A percentile compares a stretch with the other conserved stretches of the same genome.
phyloP scores from a whole-genome alignment of 2,113 vertebrate genomes.

The Haplotaxodon microlepis region DNA sequence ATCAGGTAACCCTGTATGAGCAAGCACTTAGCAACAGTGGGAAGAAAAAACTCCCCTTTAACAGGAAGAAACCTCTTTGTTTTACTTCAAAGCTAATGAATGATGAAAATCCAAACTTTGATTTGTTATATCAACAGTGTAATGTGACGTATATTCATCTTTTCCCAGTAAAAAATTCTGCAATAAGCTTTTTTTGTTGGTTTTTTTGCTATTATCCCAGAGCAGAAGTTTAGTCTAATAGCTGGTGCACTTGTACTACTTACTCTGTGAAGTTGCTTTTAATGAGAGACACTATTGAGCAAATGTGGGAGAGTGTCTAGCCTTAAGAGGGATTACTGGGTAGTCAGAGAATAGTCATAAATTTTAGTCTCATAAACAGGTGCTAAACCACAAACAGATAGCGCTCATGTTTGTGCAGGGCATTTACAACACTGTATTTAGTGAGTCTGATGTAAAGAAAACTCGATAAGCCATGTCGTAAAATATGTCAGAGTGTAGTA shows the following conservation, averaged over 20 bases:
- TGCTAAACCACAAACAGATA: neutral
- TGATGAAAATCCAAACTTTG: neutral
- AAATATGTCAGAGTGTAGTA: neutral
- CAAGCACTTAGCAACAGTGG: neutral
- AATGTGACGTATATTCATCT: neutral
- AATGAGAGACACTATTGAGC: slow-evolving; percentile 3
- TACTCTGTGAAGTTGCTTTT: neutral
- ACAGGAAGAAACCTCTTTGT: neutral
- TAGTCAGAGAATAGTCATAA: neutral
- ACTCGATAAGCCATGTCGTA: neutral
- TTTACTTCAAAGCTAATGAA: neutral
- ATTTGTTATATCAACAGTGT: neutral
- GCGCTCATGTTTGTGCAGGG: neutral
- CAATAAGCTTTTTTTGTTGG: neutral
- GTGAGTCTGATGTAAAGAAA: neutral
- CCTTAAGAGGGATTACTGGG: neutral
- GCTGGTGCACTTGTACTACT: neutral
- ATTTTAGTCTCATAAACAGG: neutral
- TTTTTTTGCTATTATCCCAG: neutral
- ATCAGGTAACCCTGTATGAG: neutral
- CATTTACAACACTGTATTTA: neutral
- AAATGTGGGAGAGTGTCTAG: neutral
- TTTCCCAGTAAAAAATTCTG: neutral
- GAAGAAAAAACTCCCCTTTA: neutral
- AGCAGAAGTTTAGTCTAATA: neutral